phyloP scores from a whole-genome alignment of 2,113 vertebrate species.

The Sula dactylatra region DNA sequence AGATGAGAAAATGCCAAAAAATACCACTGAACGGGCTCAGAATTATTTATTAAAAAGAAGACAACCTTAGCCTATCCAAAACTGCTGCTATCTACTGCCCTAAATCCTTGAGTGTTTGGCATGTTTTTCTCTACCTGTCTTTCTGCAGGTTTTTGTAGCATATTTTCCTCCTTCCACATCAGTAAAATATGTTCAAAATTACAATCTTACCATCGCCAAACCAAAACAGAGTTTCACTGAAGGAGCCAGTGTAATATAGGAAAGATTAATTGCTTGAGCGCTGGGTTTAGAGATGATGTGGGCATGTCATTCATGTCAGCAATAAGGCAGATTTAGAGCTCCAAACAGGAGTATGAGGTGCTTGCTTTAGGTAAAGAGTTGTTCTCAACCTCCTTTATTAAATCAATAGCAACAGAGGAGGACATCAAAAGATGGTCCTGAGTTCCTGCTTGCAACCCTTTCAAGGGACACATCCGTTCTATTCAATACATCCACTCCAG shows the following conservation, averaged over 20 bases:
- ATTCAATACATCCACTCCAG: neutral
- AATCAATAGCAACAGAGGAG: neutral
- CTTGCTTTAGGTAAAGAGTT: neutral
- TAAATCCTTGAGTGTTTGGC: neutral
- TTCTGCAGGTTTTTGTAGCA: neutral
- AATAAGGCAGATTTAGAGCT: neutral
- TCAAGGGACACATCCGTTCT: neutral
- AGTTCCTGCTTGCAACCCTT: neutral
- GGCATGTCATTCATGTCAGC: neutral
- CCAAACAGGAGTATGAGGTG: neutral
- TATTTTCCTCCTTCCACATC: neutral
- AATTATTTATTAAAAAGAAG: neutral
- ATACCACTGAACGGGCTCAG: neutral
- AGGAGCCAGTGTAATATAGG: neutral
- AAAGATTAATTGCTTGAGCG: neutral
- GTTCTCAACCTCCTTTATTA: neutral
- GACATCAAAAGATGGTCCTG: neutral
- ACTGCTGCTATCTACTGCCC: neutral
- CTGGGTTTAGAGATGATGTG: neutral
- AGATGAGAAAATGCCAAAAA: neutral
- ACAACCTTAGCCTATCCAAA: neutral
- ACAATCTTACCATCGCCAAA: neutral
- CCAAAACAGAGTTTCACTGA: neutral
- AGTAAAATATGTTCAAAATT: neutral
- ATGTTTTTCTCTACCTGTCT: neutral